Evolutionary conservation across 2,797 vertebrate species (phyloP).

Genomic region (Peromyscus attwateri): DNA sequence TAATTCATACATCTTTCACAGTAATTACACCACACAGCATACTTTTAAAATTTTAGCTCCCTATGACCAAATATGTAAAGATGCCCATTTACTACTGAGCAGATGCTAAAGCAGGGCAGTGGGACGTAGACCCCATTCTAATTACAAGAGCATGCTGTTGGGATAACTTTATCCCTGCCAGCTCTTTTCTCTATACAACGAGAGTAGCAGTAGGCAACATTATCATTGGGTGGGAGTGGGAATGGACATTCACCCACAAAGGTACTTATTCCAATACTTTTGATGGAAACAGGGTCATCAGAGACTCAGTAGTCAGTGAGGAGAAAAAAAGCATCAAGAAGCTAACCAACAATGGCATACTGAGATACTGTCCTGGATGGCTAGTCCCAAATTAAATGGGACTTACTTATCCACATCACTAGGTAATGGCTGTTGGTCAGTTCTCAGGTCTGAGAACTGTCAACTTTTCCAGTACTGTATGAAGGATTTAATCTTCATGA

Average conservation of each 20-base stretch:
- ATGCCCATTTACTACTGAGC: background rate
- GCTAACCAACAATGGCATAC: background rate
- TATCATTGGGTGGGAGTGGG: background rate
- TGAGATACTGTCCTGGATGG: background rate
- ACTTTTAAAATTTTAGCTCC: slow-evolving; percentile 32
- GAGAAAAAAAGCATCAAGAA: background rate
- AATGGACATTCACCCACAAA: background rate
- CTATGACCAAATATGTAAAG: background rate
- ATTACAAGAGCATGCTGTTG: background rate
- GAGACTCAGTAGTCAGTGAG: background rate
- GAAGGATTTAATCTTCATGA: slow-evolving; percentile 1
- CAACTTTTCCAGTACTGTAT: background rate
- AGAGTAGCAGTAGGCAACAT: background rate
- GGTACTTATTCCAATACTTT: background rate
- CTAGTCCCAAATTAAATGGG: background rate
- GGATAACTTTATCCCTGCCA: background rate
- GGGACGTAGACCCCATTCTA: background rate
- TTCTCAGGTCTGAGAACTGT: slow-evolving; percentile 9
- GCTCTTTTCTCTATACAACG: background rate
- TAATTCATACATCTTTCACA: background rate
- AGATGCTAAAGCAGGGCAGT: background rate
- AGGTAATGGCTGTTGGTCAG: background rate
- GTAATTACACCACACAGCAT: background rate
- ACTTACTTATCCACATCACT: background rate
- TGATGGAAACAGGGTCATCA: background rate